Base-by-base conservation (phyloP, 2,797 vertebrate species). In the Furcifer pardalis region DNA sequence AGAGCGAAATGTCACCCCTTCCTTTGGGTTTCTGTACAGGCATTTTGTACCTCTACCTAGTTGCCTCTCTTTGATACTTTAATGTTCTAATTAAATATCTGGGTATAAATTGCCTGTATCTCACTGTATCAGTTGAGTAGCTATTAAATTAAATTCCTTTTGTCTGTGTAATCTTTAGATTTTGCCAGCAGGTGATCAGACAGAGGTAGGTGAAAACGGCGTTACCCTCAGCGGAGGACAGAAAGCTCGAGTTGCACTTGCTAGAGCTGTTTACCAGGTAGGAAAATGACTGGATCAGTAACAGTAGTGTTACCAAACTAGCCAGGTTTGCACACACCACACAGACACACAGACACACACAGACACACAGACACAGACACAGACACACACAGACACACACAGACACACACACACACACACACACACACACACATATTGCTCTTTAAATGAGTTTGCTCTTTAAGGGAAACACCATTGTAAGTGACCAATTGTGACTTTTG, bases 221-320 rank as follows among this genome's bases (percentile, higher is more conserved):
- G 96, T 99, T 90, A 98, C 98, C 1, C 97, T 99, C 93, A 99
- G 99, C 5, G 99, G 98, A 69, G 99, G 99, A 89, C 99, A 99
- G 96, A 98, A 98, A 88, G 98, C 98, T 81, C 97, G 99, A 9
- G 92, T 99, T 82, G 97, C 98, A 62, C 96, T 99, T 85, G 99
- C 99, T 90, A 96, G 99, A 91, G 98, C 98, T 0, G 93, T 97
- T 89, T 99, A 99, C 94, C 98, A 99, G 97, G 99, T 99, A 90
- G 94, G 88, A 72, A 85, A 81, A 75, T 32, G 72, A 42, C 44
- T 35, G 52, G 72, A 21, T 60, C 42, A 49, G 2, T 0, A 32
- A 46, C 46, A 82, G 52, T 77, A 72, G 63, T 79, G 79, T n/a
- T n/a, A n/a, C n/a, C n/a, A n/a, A n/a, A n/a, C n/a, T n/a, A n/a